A percentile compares a stretch with the other conserved stretches of the same genome.
phyloP scores from a whole-genome alignment of 2,797 vertebrate genomes.

The Premnoplex brunnescens region DNA sequence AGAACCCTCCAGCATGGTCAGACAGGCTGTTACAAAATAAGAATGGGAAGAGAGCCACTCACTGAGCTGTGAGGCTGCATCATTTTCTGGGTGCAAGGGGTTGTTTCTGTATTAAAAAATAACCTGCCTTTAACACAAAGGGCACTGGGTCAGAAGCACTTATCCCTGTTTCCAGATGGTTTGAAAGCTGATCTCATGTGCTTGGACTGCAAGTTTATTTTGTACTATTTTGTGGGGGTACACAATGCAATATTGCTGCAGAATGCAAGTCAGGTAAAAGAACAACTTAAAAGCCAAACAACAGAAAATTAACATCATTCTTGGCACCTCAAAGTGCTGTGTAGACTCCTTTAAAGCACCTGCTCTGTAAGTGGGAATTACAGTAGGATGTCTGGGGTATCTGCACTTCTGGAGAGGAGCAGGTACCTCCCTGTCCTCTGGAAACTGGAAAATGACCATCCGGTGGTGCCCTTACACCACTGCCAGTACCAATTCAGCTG shows the following conservation, averaged over 20 bases:
- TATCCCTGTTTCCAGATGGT: not conserved
- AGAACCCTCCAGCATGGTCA: not conserved
- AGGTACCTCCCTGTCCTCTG: not conserved
- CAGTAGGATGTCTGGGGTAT: not conserved
- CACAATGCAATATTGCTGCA: not conserved
- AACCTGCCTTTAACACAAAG: not conserved
- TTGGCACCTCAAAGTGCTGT: not conserved
- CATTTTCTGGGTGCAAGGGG: not conserved
- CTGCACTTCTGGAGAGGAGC: not conserved
- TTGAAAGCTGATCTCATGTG: not conserved
- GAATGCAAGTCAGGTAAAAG: not conserved
- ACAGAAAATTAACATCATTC: not conserved
- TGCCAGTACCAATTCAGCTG: not conserved
- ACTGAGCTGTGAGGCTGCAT: not conserved
- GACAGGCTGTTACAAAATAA: not conserved
- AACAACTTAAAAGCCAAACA: not conserved
- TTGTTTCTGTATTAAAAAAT: not conserved
- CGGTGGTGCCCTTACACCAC: not conserved
- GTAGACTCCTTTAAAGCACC: not conserved
- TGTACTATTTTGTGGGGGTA: not conserved
- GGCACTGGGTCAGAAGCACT: not conserved
- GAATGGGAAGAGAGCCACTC: not conserved
- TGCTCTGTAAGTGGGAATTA: not conserved
- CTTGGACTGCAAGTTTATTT: not conserved
- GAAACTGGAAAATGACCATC: not conserved